Conservation (phyloP, 2,888 invertebrate genomes). For the Sinotaia quadrata region DNA sequence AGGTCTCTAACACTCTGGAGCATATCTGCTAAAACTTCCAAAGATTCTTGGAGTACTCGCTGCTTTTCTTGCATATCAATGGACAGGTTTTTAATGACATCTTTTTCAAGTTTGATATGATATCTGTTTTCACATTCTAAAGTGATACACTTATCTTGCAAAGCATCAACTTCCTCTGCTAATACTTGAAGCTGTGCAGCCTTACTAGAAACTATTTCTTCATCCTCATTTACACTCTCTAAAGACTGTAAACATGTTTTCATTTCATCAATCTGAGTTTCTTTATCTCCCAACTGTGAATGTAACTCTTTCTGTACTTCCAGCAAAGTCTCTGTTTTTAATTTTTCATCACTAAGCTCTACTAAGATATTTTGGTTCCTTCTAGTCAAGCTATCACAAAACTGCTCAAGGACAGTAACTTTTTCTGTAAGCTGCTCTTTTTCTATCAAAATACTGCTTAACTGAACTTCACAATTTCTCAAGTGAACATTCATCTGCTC, state of each 20-base stretch:
- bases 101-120: slow-evolving; percentile 3
- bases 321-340: neutral
- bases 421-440: neutral
- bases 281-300: neutral
- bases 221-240: too few species aligned
- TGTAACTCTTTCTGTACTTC: too few species aligned
- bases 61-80: neutral
- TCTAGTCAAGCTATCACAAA: neutral
- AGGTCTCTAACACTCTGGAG: neutral
- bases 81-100: neutral
- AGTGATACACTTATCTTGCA: slow-evolving; percentile 8
- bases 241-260: neutral
- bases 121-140: slow-evolving; percentile 3
- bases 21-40: neutral
- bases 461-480: neutral
- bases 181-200: slow-evolving; percentile 3
- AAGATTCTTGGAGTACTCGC: neutral
- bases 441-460: neutral
- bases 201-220: too few species aligned
- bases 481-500: neutral
- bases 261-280: slow-evolving; percentile 7
- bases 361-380: neutral
- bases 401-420: neutral
- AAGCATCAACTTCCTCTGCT: slow-evolving; percentile 14
- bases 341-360: neutral